phyloP scores from a whole-genome alignment of 2,888 invertebrate species.

The Trichacis sp. region DNA sequence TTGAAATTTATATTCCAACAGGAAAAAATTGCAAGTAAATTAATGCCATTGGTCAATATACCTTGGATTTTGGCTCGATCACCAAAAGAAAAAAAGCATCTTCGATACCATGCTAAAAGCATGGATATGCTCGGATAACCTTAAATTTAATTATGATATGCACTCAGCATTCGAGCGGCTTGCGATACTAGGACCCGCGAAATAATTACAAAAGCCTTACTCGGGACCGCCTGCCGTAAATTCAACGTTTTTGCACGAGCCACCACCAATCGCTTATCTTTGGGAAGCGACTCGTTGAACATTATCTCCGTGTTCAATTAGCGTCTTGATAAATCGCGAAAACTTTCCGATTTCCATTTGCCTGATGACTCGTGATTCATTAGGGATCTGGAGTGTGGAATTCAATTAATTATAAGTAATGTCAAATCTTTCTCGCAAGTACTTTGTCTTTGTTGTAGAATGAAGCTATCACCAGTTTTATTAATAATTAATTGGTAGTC shows the following conservation, averaged over 20 bases:
- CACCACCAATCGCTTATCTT: constrained; percentile 57
- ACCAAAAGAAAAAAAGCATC: neutral
- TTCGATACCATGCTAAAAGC: constrained; percentile 53
- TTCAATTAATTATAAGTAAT: too few species aligned
- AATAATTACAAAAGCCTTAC: constrained; percentile 59
- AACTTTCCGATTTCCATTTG: constrained; percentile 2
- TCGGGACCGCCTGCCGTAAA: constrained; percentile 60
- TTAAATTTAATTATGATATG: constrained; percentile 66
- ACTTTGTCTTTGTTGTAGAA: too few species aligned
- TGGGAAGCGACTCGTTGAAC: constrained; percentile 41
- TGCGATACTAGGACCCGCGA: constrained; percentile 52
- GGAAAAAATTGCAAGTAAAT: neutral
- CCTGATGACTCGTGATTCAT: constrained; percentile 1
- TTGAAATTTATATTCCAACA: neutral
- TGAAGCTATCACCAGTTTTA: too few species aligned
- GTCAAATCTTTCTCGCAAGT: too few species aligned
- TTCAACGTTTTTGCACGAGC: constrained; percentile 55
- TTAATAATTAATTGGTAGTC: too few species aligned
- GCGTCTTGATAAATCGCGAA: constrained; percentile 48
- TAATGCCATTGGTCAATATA: too few species aligned
- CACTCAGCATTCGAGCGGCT: constrained; percentile 53
- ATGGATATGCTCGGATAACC: constrained; percentile 64
- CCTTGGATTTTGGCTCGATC: too few species aligned
- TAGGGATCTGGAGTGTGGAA: neutral
- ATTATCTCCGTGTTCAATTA: constrained; percentile 57